Evolutionary conservation across 2,888 invertebrate species (phyloP).

Genomic region (Petrolisthes cinctipes): DNA sequence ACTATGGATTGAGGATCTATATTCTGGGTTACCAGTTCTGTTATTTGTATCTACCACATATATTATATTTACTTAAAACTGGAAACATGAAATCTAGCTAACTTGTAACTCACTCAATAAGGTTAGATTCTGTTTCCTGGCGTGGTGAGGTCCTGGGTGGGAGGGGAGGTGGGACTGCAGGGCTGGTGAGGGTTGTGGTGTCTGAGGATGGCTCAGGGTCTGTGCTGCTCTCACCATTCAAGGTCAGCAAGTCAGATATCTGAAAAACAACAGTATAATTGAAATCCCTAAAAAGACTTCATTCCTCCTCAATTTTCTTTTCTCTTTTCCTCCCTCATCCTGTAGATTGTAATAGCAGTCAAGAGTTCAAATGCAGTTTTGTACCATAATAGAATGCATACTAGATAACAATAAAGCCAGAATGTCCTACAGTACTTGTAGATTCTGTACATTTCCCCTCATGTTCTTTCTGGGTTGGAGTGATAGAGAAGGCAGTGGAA

Average conservation of each 20-base stretch:
- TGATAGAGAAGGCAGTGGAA: too few species aligned
- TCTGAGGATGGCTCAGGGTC: slow-evolving; percentile 40
- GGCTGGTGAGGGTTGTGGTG: slow-evolving; percentile 14
- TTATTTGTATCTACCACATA: not conserved
- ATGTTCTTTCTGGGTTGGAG: too few species aligned
- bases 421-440: too few species aligned
- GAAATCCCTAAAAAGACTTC: too few species aligned
- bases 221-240: slow-evolving; percentile 62
- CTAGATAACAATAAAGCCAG: too few species aligned
- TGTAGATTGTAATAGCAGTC: too few species aligned
- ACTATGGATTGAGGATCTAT: not conserved
- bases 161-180: slow-evolving; percentile 70
- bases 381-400: too few species aligned
- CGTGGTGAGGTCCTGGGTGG: slow-evolving; percentile 73
- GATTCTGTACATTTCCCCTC: too few species aligned
- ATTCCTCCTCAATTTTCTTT: too few species aligned
- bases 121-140: slow-evolving; percentile 60
- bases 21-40: not conserved
- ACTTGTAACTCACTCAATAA: slow-evolving; percentile 37
- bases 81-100: not conserved
- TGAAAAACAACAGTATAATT: slow-evolving; percentile 3
- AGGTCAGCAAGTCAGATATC: slow-evolving; percentile 56
- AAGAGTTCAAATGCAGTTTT: too few species aligned
- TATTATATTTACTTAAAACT: not conserved
- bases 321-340: too few species aligned